These are phyloP conservation scores for Sesamia inferens DNA, from an alignment of 2,888 invertebrate species.

Conservation along the genomic window DNA sequence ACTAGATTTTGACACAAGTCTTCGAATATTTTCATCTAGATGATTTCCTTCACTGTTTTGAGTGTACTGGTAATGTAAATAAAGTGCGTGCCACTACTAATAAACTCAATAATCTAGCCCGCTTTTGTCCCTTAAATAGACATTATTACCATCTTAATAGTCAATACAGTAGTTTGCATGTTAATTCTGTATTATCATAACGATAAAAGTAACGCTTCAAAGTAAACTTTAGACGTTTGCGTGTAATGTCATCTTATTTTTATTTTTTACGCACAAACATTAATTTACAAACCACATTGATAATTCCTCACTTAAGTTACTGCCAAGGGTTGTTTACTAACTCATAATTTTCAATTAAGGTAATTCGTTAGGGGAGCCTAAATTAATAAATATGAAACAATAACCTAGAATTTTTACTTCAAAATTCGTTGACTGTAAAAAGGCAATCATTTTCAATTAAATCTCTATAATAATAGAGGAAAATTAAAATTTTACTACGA, in stretches of 20 bases:
- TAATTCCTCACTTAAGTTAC: not conserved
- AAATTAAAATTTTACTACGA: not conserved
- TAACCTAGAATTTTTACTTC: not conserved
- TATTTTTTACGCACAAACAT: not conserved
- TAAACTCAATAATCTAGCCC: not conserved
- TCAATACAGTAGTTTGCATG: not conserved
- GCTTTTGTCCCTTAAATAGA: not conserved
- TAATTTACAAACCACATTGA: not conserved
- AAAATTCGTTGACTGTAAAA: not conserved
- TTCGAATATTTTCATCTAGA: not conserved
- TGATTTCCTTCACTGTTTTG: not conserved
- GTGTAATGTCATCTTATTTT: not conserved
- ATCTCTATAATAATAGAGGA: not conserved
- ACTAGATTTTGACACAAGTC: no score
- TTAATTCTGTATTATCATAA: conserved; percentile 8
- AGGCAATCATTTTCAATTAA: not conserved
- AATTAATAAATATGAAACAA: not conserved
- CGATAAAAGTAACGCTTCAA: not conserved
- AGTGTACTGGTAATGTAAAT: no score
- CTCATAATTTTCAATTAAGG: not conserved
- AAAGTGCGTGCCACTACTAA: not conserved
- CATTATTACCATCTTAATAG: not conserved
- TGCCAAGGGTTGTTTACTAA: not conserved
- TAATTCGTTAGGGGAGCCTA: not conserved
- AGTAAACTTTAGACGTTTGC: conserved; percentile 5